Percentiles rank a stretch among this genome's conserved stretches.
These are phyloP conservation scores for Puffinus mauretanicus DNA, from an alignment of 2,113 vertebrate genomes.

Conservation along the genomic window DNA sequence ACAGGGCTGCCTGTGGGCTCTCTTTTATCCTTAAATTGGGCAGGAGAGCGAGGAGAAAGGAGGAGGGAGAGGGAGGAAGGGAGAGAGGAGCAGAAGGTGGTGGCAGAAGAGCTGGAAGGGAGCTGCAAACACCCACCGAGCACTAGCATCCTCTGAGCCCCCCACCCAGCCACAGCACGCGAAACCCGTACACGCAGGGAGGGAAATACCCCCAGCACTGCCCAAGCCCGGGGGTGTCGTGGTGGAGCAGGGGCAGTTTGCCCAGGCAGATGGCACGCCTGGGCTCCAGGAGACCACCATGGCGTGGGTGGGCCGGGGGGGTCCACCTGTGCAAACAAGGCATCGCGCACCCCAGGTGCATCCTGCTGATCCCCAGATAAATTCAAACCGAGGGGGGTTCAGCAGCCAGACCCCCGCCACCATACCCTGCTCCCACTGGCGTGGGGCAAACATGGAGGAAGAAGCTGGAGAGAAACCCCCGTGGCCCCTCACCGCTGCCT, in stretches of 20 bases:
- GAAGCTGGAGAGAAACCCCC: rapidly evolving
- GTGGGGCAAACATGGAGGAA: rapidly evolving
- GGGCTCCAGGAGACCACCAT: neutral
- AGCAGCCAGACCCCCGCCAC: neutral
- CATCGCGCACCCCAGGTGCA: rapidly evolving
- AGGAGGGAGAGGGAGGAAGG: neutral
- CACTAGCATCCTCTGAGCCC: neutral
- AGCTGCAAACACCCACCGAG: neutral
- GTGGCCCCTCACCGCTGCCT: neutral
- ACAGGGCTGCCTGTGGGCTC: neutral
- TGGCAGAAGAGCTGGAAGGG: neutral
- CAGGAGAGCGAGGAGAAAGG: neutral
- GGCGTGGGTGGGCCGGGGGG: rapidly evolving
- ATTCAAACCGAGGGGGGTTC: rapidly evolving
- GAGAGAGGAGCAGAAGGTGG: neutral
- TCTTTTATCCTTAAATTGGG: neutral
- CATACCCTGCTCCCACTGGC: rapidly evolving
- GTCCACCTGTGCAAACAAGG: neutral
- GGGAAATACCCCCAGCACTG: neutral
- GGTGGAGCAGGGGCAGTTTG: neutral
- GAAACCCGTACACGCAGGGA: rapidly evolving
- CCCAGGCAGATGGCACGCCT: neutral
- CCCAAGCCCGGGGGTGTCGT: rapidly evolving
- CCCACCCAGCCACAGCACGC: rapidly evolving
- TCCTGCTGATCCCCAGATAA: neutral